Evolutionary conservation across 2,113 vertebrate genomes (phyloP), one percentile per base, ranked within the genome.

Genomic region (Charadrius vociferus): DNA sequence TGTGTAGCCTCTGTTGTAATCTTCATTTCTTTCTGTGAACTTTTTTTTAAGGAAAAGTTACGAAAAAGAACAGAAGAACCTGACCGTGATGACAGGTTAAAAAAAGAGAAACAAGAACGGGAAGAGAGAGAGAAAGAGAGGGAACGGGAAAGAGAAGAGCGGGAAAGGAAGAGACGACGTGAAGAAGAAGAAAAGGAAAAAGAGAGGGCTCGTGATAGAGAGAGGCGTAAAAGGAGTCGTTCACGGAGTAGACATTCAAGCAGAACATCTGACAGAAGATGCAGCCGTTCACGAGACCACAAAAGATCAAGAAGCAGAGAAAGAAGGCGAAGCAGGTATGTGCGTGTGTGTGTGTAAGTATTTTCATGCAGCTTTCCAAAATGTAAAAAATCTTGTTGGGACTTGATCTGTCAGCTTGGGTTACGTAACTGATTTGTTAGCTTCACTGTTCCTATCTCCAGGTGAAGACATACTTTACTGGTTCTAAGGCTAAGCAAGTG

Each of bases 271-370:
- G 99, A 99, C 94, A 98, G 99, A 88, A 99, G 99, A 53, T 98
- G 99, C 93, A 99, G 99, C 97, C 97, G 99, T 36, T 99, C 99
- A 71, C 98, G 99, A 78, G 99, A 99, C 87, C 99, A 99, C 95
- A 99, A 99, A 96, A 98, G 99, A 81, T 99, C 99, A 93, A 98
- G 99, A 98, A 99, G 99, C 98, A 98, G 99, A 96, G 99, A 99
- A 34, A 98, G 99, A 91, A 99, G 99, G 95, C 98, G 99, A 90
- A 99, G 99, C 99, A 99, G 99, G 99, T 99, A 94, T 0, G 5
- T 41, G 2, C 15, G 8, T 9, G 9, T 49, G 12, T 45, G 16
- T 65, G 8, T 24, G 7, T 14, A 12, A 72, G 37, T 41, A 23
- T 72, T 50, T 75, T 55, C 13, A 7, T 6, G 2, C 7, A 30